A percentile compares a stretch with the other conserved stretches of the same genome.
Evolutionary conservation across 23 tunicate species (phyloP).

Genomic region (Ascidia mentula): DNA sequence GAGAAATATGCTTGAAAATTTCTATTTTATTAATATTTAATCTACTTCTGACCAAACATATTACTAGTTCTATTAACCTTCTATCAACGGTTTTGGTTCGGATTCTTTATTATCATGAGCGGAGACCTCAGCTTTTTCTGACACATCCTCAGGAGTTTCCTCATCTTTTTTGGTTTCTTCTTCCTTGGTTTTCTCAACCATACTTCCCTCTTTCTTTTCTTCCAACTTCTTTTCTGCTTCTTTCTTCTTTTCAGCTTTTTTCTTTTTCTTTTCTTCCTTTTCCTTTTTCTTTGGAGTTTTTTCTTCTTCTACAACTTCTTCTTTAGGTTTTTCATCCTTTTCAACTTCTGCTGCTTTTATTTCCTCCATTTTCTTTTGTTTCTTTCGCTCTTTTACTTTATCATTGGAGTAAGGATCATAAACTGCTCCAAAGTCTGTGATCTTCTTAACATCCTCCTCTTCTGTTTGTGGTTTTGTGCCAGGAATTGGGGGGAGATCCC

Average conservation of each 20-base stretch:
- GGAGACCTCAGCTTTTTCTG: background rate
- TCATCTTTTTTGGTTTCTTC: background rate
- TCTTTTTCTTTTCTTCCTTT: slow-evolving; percentile 9
- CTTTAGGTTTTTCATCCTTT: background rate
- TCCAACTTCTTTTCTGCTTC: background rate
- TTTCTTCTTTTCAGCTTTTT: slow-evolving; percentile 9
- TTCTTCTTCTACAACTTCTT: background rate
- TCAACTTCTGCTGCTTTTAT: background rate
- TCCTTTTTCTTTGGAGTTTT: slow-evolving; percentile 4
- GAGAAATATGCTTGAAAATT: no score
- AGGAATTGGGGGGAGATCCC: slow-evolving; percentile 17
- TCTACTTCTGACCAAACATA: no score
- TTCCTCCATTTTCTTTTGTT: background rate
- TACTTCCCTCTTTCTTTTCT: slow-evolving; percentile 5
- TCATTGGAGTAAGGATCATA: slow-evolving; percentile 30
- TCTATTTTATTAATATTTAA: no score
- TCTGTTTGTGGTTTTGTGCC: background rate
- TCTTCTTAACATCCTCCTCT: background rate
- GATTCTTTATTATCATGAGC: no score
- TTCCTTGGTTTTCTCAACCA: background rate
- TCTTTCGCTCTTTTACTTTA: slow-evolving; percentile 20
- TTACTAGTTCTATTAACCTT: background rate
- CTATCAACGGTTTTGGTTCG: background rate
- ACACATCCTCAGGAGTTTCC: background rate
- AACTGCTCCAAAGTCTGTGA: slow-evolving; percentile 22